Base-by-base conservation (phyloP, 2,113 vertebrate species). In the Corythoichthys intestinalis region DNA sequence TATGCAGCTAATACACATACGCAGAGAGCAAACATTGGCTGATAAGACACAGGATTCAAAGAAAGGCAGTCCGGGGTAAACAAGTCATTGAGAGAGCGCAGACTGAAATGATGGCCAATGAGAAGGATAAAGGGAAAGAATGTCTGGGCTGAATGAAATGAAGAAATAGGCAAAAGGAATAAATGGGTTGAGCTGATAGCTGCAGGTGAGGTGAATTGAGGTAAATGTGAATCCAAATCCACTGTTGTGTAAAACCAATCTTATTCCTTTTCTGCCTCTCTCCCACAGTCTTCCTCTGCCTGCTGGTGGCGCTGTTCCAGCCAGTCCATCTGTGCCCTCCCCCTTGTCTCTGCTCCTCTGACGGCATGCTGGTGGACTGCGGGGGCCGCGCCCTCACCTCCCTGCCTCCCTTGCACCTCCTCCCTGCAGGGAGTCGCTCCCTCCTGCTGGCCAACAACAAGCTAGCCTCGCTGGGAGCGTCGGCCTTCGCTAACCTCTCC, bases 361-460 rank as follows among this genome's bases (percentile, higher is more conserved):
- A 86, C 37, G 66, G 81, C 39, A 71, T 71, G 63, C 71, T 94
- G 83, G 94, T 95, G 86, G 95, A 99, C 88, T 99, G 97, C 70
- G 94, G 94, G 0, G 94, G 94, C 64, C 87, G 93, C 60, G 95
- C 94, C 65, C 94, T 99, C 80, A 92, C 93, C 8, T 79, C 92
- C 7, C 91, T 95, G 67, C 97, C 97, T 50, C 87, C 92, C 1
- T 81, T 91, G 65, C 93, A 94, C 80, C 91, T 96, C 72, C 87
- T 99, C 79, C 95, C 96, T 3, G 90, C 89, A 2, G 91, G 93
- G 79, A 94, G 93, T 56, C 94, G 92, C 73, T 93, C 93, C 81
- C 94, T 99, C 76, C 89, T 95, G 82, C 94, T 99, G 72, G 89
- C 94, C 88, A 98, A 98, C 93, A 99, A 99, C 88, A 95, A 94